These are phyloP conservation scores for Dynastes maya DNA, from an alignment of 2,888 invertebrate genomes.

Conservation along the genomic window DNA sequence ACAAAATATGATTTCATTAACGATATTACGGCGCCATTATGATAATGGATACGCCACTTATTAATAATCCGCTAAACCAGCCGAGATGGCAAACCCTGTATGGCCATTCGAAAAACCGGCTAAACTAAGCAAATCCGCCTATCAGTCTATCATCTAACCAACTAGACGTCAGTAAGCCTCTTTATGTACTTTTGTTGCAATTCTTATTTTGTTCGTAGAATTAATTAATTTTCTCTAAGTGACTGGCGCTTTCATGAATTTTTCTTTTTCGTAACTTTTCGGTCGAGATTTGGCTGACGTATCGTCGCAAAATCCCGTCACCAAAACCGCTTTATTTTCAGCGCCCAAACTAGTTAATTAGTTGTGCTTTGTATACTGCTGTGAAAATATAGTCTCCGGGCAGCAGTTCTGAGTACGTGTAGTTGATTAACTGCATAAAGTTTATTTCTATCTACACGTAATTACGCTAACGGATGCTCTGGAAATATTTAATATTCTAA, in stretches of 20 bases:
- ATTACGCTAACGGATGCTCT: too few species aligned
- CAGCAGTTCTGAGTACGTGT: background rate
- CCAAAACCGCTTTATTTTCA: background rate
- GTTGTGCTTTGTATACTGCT: background rate
- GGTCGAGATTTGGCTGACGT: background rate
- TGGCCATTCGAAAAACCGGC: background rate
- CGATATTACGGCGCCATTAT: conserved; percentile 57
- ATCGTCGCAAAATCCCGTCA: conserved; percentile 31
- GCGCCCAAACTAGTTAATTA: conserved; percentile 31
- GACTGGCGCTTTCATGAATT: conserved; percentile 39
- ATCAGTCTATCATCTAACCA: too few species aligned
- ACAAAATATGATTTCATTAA: conserved; percentile 61
- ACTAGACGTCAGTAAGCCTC: too few species aligned
- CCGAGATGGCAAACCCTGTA: background rate
- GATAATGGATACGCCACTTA: conserved; percentile 54
- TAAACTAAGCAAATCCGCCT: background rate
- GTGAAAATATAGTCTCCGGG: background rate
- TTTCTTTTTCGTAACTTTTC: conserved; percentile 24
- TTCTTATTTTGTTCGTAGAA: conserved; percentile 32
- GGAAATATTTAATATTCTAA: too few species aligned
- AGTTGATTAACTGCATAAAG: too few species aligned
- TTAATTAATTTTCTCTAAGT: conserved; percentile 53
- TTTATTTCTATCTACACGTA: too few species aligned
- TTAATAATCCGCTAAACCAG: conserved; percentile 21
- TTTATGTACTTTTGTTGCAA: conserved; percentile 19